Percentiles rank a stretch among this genome's conserved stretches.
These are phyloP conservation scores for Bubalus kerabau DNA, from an alignment of 2,113 vertebrate species.

Conservation along the genomic window DNA sequence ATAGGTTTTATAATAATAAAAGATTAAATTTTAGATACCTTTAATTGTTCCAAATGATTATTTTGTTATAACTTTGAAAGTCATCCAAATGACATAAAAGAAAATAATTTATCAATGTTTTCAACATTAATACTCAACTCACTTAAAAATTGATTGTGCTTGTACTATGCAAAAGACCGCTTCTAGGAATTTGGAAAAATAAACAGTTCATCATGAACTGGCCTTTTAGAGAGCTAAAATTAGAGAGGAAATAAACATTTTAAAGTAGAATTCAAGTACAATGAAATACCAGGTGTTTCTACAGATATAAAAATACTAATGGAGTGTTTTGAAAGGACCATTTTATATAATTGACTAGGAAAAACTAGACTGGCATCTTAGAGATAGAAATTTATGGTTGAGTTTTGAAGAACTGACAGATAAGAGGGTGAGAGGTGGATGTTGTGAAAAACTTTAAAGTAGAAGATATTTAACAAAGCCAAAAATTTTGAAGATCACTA, in stretches of 20 bases:
- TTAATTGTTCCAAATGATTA: neutral
- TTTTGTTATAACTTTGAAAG: neutral
- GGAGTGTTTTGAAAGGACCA: neutral
- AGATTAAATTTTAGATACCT: neutral
- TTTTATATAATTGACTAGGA: neutral
- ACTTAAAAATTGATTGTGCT: neutral
- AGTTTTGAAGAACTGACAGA: neutral
- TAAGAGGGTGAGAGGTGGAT: neutral
- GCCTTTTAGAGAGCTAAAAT: neutral
- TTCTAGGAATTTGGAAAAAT: neutral
- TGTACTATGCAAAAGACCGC: neutral
- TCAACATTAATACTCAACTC: neutral
- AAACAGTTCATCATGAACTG: neutral
- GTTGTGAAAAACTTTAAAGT: neutral
- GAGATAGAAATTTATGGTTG: neutral
- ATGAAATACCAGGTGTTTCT: neutral
- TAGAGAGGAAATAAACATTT: neutral
- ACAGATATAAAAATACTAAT: neutral
- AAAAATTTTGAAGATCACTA: neutral
- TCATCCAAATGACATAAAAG: neutral
- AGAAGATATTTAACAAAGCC: neutral
- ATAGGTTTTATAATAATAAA: neutral
- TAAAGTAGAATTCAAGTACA: neutral
- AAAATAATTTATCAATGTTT: neutral
- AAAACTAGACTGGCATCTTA: neutral